Evolutionary conservation across 2,113 vertebrate genomes (phyloP).

Genomic region (Heterotis niloticus): DNA sequence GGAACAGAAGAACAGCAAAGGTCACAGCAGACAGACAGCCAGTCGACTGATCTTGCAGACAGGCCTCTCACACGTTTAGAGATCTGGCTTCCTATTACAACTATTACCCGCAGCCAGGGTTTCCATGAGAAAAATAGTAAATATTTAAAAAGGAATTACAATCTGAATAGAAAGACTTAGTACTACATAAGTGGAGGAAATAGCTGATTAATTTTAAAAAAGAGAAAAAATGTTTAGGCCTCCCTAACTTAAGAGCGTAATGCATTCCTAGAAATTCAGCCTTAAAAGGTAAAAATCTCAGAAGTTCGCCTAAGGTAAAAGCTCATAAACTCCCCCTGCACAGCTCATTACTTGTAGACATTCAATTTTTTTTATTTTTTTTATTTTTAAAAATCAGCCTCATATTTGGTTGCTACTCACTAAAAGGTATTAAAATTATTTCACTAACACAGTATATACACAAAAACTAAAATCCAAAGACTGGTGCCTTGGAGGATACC

Average conservation of each 20-base stretch:
- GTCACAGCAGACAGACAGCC: slow-evolving; percentile 53
- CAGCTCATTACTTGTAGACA: no score
- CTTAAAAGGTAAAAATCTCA: no score
- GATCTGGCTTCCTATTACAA: background rate
- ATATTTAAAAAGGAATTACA: background rate
- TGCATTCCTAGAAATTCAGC: no score
- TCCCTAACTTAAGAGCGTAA: no score
- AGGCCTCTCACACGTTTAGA: background rate
- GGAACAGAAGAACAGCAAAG: slow-evolving; percentile 59
- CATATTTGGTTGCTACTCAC: no score
- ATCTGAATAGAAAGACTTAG: background rate
- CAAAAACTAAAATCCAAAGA: background rate
- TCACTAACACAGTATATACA: no score
- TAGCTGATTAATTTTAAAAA: background rate
- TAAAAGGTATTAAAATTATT: no score
- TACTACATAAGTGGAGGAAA: background rate
- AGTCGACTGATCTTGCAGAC: slow-evolving; percentile 34
- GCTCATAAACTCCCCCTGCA: no score
- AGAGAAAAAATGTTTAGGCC: background rate
- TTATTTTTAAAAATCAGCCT: background rate
- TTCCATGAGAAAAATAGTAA: background rate
- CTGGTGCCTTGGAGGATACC: background rate
- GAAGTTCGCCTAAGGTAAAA: no score
- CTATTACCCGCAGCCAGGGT: background rate
- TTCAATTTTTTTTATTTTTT: background rate